Conservation (phyloP, 1,140 invertebrate genomes). For the Calephelis nemesis region DNA sequence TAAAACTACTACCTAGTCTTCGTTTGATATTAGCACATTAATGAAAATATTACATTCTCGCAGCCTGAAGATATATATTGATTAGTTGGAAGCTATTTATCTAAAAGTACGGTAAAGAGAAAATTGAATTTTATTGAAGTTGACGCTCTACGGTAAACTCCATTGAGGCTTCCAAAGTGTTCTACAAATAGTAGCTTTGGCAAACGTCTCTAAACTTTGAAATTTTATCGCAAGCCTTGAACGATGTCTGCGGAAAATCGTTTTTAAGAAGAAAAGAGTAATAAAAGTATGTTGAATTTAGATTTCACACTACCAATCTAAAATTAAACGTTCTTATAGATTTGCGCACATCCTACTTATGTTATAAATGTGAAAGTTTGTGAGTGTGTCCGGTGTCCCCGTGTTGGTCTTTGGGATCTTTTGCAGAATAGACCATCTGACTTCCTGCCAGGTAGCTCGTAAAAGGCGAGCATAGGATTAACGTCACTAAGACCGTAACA, state of each 20-base stretch:
- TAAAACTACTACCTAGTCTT: too few species aligned
- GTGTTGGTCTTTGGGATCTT: too few species aligned
- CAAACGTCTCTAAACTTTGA: conserved; percentile 44
- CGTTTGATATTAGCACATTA: background rate
- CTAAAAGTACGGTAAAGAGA: conserved; percentile 34
- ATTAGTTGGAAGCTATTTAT: background rate
- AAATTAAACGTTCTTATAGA: too few species aligned
- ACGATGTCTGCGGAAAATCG: background rate
- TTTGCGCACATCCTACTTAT: too few species aligned
- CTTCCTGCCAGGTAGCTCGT: too few species aligned
- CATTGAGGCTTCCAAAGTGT: conserved; percentile 46
- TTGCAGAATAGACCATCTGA: too few species aligned
- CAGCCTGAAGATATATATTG: background rate
- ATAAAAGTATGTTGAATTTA: background rate
- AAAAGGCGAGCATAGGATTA: too few species aligned
- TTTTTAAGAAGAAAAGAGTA: background rate
- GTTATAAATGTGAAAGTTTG: too few species aligned
- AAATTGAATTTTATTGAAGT: conserved; percentile 43
- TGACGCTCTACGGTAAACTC: conserved; percentile 27
- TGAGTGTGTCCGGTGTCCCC: too few species aligned
- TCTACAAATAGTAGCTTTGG: conserved; percentile 50
- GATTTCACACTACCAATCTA: too few species aligned
- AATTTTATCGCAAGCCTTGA: conserved; percentile 34
- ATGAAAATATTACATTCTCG: background rate
- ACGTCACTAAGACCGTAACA: too few species aligned